Base-by-base conservation (phyloP, 2,797 vertebrate genomes). In the Cercopithecus hamlyni region DNA sequence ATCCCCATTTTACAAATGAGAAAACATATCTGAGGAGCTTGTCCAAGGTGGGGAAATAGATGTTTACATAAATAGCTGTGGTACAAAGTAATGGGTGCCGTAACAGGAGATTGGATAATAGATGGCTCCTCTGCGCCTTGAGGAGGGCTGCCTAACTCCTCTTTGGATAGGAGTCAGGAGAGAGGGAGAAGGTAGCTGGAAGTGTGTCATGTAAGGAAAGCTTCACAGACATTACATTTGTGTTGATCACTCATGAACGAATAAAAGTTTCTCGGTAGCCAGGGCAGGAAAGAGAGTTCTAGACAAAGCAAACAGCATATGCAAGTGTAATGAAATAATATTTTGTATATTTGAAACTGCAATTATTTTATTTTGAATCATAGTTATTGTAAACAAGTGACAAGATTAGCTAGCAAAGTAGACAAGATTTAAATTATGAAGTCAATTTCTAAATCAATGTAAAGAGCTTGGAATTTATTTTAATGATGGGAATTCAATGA, bases 371-470 rank as follows among this genome's bases (percentile, higher is more conserved):
- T 91, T 90, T 94, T 80, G 83, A 92, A 92, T 26, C 91, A 77
- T 58, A 20, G 19, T 80, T 95, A 48, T 48, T 96, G 4, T 94
- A 84, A 89, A 45, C 12, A 43, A 86, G 57, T 80, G 39, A n/a
- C n/a, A 94, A 94, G 79, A 43, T 92, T 89, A 79, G 30, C 77
- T 61, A 48, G 61, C 86, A 84, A 81, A 77, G 26, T 22, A 64
- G 83, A 43, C 19, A 64, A 13, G 20, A 30, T 90, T 95, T 96
- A 77, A 93, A 93, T 93, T 64, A 90, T 48, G 72, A 87, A 80
- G 45, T 94, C 27, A 86, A 48, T 92, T 97, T 88, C 86, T 55
- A 79, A 93, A 70, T 96, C 57, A 88, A 24, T 79, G 24, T 93
- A 55, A 81, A 36, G 82, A 72, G 8, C 26, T 95, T 93, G 8